Percentiles rank a stretch among this genome's conserved stretches.
Evolutionary conservation across 2,113 vertebrate species (phyloP).

Genomic region (Hemiprocne comata): DNA sequence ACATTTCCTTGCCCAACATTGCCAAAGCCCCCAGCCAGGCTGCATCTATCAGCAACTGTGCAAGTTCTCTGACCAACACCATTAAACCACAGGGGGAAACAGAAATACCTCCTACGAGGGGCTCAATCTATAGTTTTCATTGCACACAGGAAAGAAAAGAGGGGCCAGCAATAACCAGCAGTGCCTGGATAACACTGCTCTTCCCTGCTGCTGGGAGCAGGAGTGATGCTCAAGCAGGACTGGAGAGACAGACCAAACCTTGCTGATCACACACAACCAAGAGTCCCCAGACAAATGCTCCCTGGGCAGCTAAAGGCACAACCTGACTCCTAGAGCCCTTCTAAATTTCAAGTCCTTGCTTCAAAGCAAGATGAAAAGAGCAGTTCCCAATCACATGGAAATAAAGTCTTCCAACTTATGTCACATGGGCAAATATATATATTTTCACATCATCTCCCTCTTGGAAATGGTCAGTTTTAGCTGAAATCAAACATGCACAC

Average conservation of each 20-base stretch:
- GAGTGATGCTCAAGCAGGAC: not conserved
- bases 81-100: not conserved
- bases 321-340: not conserved
- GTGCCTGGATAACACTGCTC: not conserved
- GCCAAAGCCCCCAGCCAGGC: not conserved
- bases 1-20: not conserved
- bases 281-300: not conserved
- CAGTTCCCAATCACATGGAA: not conserved
- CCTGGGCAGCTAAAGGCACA: not conserved
- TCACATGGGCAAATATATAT: not conserved
- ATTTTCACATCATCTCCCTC: constrained; percentile 1
- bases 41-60: rapidly evolving
- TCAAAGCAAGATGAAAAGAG: not conserved
- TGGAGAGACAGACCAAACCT: not conserved
- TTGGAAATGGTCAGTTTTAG: constrained; percentile 19
- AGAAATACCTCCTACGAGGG: not conserved
- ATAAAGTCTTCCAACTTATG: not conserved
- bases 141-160: not conserved
- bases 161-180: not conserved
- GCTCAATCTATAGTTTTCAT: not conserved
- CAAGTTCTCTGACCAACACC: not conserved
- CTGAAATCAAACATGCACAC: not conserved
- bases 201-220: not conserved
- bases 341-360: not conserved
- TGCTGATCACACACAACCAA: not conserved